Evolutionary conservation across 2,113 vertebrate genomes (phyloP), one percentile per base, ranked within the genome.

Genomic region (Sciurus niger): DNA sequence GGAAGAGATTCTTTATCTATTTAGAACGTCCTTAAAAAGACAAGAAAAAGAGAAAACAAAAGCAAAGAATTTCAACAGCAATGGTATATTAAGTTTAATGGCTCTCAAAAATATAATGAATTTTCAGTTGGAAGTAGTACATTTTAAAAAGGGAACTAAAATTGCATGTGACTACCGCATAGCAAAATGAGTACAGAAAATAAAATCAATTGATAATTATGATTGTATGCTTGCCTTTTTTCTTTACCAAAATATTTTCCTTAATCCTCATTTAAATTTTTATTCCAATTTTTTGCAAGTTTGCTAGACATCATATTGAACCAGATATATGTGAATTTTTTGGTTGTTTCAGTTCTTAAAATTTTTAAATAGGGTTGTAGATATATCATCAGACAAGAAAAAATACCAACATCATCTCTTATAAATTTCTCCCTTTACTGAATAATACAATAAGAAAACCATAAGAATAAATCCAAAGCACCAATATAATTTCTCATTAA

Each of bases 131-230:
- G 3, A 82, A 89, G 46, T 6, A 48, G 24, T 40, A 73, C 73
- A 80, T 63, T 88, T 92, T 85, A 4, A 84, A 95, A 90, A 48
- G 34, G 67, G 53, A 82, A 13, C n/a, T 74, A 86, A 86, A 94
- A 28, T 34, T n/a, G 10, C 3, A 73, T 37, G 24, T 63, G 30
- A 58, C 3, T 68, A 53, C 32, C 12, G 34, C 3, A 0, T 48
- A 67, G 70, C 30, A 12, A 40, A 12, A n/a, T 30, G 1, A 13
- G 16, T 87, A 70, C 11, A 55, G 32, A 46, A 76, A 70, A 55
- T 63, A 17, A 55, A 0, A 40, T 11, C 4, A 78, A 22, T 24
- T 88, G 28, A 53, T 63, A 32, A 48, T 40, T 43, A 6, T 37
- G 58, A 89, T 53, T 48, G 11, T n/a, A 53, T 63, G 14, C 37